Evolutionary conservation across 2,113 vertebrate genomes (phyloP), one percentile per base, ranked within the genome.

Genomic region (Tympanuchus pallidicinctus): DNA sequence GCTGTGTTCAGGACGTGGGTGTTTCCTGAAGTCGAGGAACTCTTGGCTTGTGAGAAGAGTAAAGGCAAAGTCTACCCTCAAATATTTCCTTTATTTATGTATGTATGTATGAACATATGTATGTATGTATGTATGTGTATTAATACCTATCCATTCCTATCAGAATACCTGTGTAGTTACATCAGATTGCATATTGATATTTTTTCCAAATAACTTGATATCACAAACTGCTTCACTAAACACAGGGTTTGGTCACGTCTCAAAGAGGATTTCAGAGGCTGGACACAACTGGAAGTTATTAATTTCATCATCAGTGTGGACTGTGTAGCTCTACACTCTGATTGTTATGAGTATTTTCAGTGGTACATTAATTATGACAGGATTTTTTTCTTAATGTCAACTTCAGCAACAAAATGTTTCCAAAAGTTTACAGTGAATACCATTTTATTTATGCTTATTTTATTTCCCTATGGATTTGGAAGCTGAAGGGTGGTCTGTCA

Each of bases 21-120:
- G 88, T 94, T 42, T 92, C 57, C 32, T 86, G 65, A 84, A 92
- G 69, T 91, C 91, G 88, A 81, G 36, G 24, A 65, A 92, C 75
- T 15, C 80, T 91, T 88, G 82, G 61, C 75, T 88, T 90, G 27
- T 47, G n/a, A 91, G 57, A 83, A 78, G 14, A 73, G 17, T 65
- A 83, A 91, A 96, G 75, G 43, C 88, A 76, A 88, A 77, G n/a
- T 36, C 69, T 72, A 64, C 81, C 82, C 80, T 88, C 86, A 80
- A 88, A 80, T 80, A 5, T 47, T 88, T 89, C 88, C 54, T 32
- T 88, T 54, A 54, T 30, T 28, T 54, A 54, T 54, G 52, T 17
- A 54, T 17, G 27, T 25, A 13, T 50, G 12, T 11, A 50, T 50
- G 11, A 50, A 50, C 25, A 12, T 50, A 24, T 50, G 48, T 16